Conservation (phyloP, 2,888 invertebrate species). For the Pterostichus madidus region DNA sequence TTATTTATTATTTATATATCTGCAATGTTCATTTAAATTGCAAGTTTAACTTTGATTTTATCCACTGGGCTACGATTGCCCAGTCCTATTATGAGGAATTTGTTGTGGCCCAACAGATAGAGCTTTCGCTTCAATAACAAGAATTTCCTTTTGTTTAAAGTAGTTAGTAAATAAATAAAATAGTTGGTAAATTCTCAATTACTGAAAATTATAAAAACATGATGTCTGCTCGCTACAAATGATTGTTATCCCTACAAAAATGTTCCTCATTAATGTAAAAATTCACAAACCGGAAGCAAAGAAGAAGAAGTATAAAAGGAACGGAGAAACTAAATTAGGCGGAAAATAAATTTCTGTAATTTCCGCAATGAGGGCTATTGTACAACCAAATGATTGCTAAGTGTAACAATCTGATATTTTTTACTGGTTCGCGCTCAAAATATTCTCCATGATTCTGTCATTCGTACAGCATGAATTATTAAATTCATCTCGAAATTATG, state of each 20-base stretch:
- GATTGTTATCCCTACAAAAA: not conserved
- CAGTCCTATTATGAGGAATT: no score
- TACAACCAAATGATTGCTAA: slow-evolving; percentile 50
- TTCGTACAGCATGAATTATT: not conserved
- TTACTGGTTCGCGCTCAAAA: not conserved
- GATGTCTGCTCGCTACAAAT: not conserved
- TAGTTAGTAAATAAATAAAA: no score
- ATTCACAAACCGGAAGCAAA: not conserved
- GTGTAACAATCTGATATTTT: slow-evolving; percentile 30
- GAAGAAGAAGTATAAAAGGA: slow-evolving; percentile 16
- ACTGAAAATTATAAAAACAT: not conserved
- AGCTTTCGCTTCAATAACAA: no score
- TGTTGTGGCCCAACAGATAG: no score
- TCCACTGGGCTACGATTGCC: no score
- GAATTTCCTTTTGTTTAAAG: no score
- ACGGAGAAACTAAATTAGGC: slow-evolving; percentile 50
- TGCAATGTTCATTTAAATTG: no score
- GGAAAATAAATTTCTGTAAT: slow-evolving; percentile 55
- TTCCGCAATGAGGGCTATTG: slow-evolving; percentile 50
- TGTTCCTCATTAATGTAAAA: slow-evolving; percentile 39
- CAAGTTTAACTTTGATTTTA: no score
- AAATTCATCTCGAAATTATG: no score
- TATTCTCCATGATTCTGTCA: slow-evolving; percentile 9
- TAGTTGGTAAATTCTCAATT: no score
- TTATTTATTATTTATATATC: no score